These are phyloP conservation scores for Saccostrea echinata DNA, from an alignment of 1,140 invertebrate genomes.

Conservation along the genomic window DNA sequence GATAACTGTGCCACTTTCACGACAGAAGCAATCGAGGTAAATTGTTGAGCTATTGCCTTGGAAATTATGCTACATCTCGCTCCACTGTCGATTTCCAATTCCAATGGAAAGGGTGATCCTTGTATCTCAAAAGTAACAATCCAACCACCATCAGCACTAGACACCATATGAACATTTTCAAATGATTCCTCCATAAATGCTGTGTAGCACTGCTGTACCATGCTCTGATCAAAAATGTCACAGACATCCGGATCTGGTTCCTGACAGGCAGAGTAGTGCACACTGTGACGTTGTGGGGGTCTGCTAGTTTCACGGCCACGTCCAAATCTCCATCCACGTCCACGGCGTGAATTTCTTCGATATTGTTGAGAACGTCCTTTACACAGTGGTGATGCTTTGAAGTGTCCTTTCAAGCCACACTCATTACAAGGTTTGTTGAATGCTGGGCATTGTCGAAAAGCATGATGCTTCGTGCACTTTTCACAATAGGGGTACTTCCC, in stretches of 20 bases:
- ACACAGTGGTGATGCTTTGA: constrained; percentile 45
- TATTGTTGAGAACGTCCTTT: neutral
- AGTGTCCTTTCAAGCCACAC: constrained; percentile 47
- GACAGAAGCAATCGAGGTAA: neutral
- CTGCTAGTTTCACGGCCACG: neutral
- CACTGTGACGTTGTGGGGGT: neutral
- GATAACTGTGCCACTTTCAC: constrained; percentile 13
- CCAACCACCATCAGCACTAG: constrained; percentile 17
- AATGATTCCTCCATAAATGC: neutral
- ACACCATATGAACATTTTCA: neutral
- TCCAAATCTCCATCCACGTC: neutral
- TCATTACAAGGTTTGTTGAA: constrained; percentile 41
- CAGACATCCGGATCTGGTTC: neutral
- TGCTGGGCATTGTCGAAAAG: constrained; percentile 40
- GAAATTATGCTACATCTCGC: constrained; percentile 48
- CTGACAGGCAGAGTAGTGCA: neutral
- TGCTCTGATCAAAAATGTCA: constrained; percentile 43
- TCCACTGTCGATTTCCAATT: constrained; percentile 61
- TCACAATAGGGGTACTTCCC: constrained; percentile 38
- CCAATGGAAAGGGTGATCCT: neutral
- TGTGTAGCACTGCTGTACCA: constrained; percentile 40
- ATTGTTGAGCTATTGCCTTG: constrained; percentile 37
- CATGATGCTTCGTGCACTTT: constrained; percentile 53
- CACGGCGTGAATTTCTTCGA: neutral
- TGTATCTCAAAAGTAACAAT: constrained; percentile 28